A percentile compares a stretch with the other conserved stretches of the same genome.
Conservation (phyloP, 2,797 vertebrate species). For the Coracias cyanogaster region DNA sequence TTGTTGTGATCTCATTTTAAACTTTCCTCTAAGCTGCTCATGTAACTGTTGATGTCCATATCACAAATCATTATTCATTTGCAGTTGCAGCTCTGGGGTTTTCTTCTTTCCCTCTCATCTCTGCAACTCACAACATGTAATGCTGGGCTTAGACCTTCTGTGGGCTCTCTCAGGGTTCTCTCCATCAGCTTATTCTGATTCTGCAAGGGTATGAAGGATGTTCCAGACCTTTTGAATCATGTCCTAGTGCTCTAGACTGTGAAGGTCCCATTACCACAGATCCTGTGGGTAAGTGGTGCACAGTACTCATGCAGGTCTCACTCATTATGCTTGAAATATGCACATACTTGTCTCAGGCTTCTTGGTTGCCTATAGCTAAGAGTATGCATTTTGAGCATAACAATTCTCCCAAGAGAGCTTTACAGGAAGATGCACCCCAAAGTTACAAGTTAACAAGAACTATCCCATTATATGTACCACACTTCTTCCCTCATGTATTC, state of each 20-base stretch:
- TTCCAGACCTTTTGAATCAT: not conserved
- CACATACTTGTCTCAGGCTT: not conserved
- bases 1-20: not conserved
- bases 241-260: not conserved
- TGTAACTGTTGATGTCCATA: not conserved
- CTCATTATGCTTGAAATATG: not conserved
- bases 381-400: accelerated
- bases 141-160: not conserved
- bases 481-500: not conserved
- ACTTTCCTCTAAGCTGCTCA: not conserved
- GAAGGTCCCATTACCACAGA: not conserved
- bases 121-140: not conserved
- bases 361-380: not conserved
- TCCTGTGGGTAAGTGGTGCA: not conserved
- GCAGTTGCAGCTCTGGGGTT: not conserved
- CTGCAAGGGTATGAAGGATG: not conserved
- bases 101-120: not conserved
- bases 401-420: not conserved
- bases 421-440: not conserved
- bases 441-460: not conserved
- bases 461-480: accelerated
- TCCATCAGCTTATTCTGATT: not conserved
- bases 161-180: not conserved
- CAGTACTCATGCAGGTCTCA: not conserved
- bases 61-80: not conserved